Base-by-base conservation (phyloP, 2,888 invertebrate genomes). In the Leptinotarsa peninsularis region DNA sequence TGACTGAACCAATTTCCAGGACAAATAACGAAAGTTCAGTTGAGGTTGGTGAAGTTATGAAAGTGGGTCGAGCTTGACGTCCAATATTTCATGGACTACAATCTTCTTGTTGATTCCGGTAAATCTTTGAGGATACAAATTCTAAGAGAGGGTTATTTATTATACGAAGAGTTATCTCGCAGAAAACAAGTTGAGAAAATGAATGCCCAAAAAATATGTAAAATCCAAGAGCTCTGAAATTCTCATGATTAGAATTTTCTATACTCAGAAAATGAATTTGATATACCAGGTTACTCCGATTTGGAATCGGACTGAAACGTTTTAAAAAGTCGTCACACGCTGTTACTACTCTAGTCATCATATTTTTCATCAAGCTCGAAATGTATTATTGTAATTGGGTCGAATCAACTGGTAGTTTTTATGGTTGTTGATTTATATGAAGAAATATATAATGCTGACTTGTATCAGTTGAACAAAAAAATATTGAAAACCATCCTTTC, bases 11-110 rank as follows among this genome's bases (percentile, higher is more conserved):
- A 74, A 74, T 66, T 69, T 56, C 49, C 69, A 54, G 66, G 69
- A 74, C 73, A 70, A 74, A 74, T 74, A 74, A 69, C 70, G 63
- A 54, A 74, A 74, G 66, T 74, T 74, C 18, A 63, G 33, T 74
- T 74, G 70, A 60, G 70, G 58, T 70, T 63, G 43, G 68, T 33
- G 23, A 58, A 70, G 58, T 70, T 70, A 70, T 70, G 70, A 60
- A 70, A 70, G 58, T 70, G 50, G 70, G 70, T 70, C 70, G 60
- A n/a, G 33, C 70, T 49, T 70, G 70, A 70, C 70, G 58, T 49
- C 70, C 70, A 58, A 70, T 70, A 70, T 70, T 70, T 70, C 70
- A 70, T 21, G 70, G 23, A 70, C 70, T 70, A 58, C 70, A 70
- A 70, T 70, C 70, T 70, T 23, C 70, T 70, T 58, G 70, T 70